Evolutionary conservation across 1,140 invertebrate species (phyloP).

Genomic region (Euglossa dilemma): DNA sequence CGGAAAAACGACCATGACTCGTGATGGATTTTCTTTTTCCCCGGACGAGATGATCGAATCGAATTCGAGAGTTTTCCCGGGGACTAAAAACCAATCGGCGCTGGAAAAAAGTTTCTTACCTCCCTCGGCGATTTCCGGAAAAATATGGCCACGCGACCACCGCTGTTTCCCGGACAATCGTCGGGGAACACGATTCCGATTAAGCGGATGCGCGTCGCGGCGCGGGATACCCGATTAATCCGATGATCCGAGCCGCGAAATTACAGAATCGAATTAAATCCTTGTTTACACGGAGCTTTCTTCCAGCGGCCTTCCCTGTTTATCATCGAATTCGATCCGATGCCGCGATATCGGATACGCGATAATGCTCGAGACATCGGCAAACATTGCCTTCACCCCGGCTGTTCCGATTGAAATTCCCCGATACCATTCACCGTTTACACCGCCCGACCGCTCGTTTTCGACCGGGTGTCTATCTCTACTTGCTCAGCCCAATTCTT

Average conservation of each 20-base stretch:
- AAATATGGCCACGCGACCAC: neutral
- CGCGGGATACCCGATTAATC: conserved; percentile 50
- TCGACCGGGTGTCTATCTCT: neutral
- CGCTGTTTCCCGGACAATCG: neutral
- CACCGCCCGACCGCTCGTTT: conserved; percentile 7
- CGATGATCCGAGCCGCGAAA: conserved; percentile 39
- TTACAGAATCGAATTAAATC: conserved; percentile 65
- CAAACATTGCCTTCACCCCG: conserved; percentile 53
- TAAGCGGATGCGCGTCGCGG: neutral
- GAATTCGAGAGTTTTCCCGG: neutral
- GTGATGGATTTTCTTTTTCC: neutral
- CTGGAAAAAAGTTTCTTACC: neutral
- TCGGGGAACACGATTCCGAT: conserved; percentile 20
- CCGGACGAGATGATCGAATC: conserved; percentile 5
- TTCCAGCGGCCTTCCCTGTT: conserved; percentile 52
- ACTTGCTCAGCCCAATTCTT: neutral
- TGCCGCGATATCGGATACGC: conserved; percentile 17
- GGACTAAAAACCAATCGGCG: neutral
- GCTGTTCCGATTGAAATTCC: conserved; percentile 55
- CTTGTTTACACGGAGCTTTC: conserved; percentile 64
- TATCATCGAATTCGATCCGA: conserved; percentile 69
- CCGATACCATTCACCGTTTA: conserved; percentile 31
- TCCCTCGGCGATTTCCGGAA: neutral
- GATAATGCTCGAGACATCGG: conserved; percentile 21
- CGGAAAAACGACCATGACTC: neutral